phyloP scores from a whole-genome alignment of 2,797 vertebrate genomes.

The Gorsachius magnificus region DNA sequence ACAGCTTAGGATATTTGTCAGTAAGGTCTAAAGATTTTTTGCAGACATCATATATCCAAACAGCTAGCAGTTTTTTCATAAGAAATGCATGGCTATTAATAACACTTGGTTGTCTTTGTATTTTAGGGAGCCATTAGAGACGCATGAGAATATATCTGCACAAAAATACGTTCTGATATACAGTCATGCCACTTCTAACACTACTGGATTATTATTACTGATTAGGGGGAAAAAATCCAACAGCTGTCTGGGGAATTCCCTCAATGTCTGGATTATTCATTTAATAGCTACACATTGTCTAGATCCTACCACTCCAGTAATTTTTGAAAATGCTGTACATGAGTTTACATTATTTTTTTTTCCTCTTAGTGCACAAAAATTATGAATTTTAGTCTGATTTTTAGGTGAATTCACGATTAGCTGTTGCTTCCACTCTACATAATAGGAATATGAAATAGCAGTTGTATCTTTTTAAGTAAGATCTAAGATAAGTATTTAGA shows the following conservation, averaged over 20 bases:
- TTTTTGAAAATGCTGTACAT: not conserved
- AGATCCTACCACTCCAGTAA: not conserved
- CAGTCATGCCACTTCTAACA: not conserved
- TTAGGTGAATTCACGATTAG: not conserved
- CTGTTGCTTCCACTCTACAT: not conserved
- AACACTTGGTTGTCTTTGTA: not conserved
- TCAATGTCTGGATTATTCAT: constrained; percentile 31
- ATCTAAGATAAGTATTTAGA: not conserved
- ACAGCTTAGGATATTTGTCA: not conserved
- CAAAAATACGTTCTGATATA: not conserved
- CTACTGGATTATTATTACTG: constrained; percentile 34
- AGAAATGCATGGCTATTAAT: not conserved
- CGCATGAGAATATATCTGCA: not conserved
- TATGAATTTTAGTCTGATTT: not conserved
- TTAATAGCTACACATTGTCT: constrained; percentile 47
- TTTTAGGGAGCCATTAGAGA: not conserved
- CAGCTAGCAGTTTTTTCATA: not conserved
- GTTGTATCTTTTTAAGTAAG: not conserved
- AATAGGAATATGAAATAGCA: not conserved
- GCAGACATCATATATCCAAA: not conserved
- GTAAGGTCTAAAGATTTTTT: not conserved
- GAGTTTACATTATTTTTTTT: not conserved
- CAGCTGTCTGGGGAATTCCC: constrained; percentile 53
- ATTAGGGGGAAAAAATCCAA: constrained; percentile 29
- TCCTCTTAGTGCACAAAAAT: not conserved